Conservation (phyloP, 2,888 invertebrate genomes). For the Chironomus riparius region DNA sequence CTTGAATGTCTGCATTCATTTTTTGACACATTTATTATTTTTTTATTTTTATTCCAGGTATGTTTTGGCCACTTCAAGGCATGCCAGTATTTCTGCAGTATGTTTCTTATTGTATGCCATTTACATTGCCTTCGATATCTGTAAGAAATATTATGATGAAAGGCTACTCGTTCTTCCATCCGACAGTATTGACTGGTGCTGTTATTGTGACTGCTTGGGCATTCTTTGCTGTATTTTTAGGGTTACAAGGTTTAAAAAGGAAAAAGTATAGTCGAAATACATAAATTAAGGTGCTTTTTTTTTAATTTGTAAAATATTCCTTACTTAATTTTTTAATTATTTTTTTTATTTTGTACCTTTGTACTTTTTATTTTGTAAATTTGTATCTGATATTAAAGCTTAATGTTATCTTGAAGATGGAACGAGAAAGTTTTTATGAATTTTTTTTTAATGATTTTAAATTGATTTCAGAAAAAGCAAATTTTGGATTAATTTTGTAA, state of each 20-base stretch:
- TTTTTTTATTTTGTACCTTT: too few species aligned
- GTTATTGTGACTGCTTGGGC: constrained; percentile 55
- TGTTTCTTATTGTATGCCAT: constrained; percentile 60
- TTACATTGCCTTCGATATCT: constrained; percentile 69
- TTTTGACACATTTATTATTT: neutral
- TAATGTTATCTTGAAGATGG: too few species aligned
- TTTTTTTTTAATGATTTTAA: too few species aligned
- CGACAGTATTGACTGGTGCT: constrained; percentile 65
- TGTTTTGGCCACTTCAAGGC: constrained; percentile 50
- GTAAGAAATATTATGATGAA: constrained; percentile 66
- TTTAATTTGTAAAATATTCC: too few species aligned
- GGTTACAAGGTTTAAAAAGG: neutral
- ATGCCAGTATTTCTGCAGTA: constrained; percentile 54
- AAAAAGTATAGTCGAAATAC: constrained; percentile 22
- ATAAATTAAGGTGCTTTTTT: neutral
- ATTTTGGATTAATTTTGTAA: too few species aligned
- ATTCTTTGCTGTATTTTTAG: constrained; percentile 11
- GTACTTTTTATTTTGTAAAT: too few species aligned
- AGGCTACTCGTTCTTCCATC: constrained; percentile 59
- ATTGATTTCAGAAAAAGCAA: too few species aligned
- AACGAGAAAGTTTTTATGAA: too few species aligned
- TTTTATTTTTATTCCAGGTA: neutral
- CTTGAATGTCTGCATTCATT: neutral
- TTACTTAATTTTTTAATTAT: too few species aligned
- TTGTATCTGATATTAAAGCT: too few species aligned